Evolutionary conservation across 1,140 invertebrate species (phyloP), one percentile per base, ranked within the genome.

Genomic region (Pseudachorutes palmiensis): DNA sequence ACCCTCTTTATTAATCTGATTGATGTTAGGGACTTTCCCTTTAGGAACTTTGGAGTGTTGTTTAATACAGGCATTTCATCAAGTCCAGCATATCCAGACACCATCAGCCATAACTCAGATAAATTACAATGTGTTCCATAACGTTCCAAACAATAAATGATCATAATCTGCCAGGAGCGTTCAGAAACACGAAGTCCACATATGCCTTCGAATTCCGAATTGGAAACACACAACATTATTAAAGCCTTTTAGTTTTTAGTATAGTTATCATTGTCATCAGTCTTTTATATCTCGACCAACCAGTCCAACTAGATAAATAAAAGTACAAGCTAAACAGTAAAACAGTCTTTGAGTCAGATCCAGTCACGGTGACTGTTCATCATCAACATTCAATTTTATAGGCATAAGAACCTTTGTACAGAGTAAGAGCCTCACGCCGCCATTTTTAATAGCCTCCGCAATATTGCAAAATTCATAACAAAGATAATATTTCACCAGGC

Each of bases 21-120:
- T n/a, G n/a, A n/a, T n/a, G n/a, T n/a, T n/a, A n/a, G n/a, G n/a
- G n/a, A n/a, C n/a, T 45, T 9, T 45, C 9, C 9, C 36, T 45
- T 9, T 45, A 45, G 9, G 19, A 45, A 45, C 9, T 19, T 45
- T 12, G 19, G 9, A 45, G 36, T 45, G 24, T 55, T 55, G 51
- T 14, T 55, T 14, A 14, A 16, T 66, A 68, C 61, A 67, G 68
- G 49, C 68, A 68, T 72, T 72, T 72, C 71, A 72, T 72, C 71
- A 70, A 70, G 71, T 66, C 63, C 61, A 41, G 33, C 31, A 65
- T 70, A 70, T 70, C 68, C 32, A 49, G 68, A 70, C 68, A 70
- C 68, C 49, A 72, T 72, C 71, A 66, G 68, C 71, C 68, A 72
- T 72, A 72, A 72, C 71, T 72, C 68, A 72, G 71, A 72, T 72